A percentile compares a stretch with the other conserved stretches of the same genome.
Conservation (phyloP, 2,113 vertebrate genomes). For the Prolemur simus region DNA sequence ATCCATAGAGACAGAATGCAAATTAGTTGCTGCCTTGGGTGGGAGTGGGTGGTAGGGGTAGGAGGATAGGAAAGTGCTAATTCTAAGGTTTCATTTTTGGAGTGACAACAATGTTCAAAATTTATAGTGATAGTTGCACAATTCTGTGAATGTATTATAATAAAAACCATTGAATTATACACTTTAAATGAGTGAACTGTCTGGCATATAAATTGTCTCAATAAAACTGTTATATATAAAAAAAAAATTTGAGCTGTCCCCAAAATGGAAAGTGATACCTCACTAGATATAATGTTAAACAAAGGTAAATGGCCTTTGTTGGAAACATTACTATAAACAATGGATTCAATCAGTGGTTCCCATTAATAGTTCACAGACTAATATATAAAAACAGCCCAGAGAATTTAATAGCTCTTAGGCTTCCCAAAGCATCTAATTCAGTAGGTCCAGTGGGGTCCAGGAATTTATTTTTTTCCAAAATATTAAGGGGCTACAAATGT, state of each 20-base stretch:
- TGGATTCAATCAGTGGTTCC: neutral
- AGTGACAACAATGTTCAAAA: neutral
- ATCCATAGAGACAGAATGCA: neutral
- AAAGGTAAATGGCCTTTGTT: conserved; percentile 8
- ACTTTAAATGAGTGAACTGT: neutral
- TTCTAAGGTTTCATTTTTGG: neutral
- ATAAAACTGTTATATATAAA: neutral
- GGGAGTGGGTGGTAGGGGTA: too few species aligned
- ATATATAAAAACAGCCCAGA: neutral
- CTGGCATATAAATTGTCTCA: conserved; percentile 11
- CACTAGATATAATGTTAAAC: neutral
- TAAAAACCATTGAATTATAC: conserved; percentile 4
- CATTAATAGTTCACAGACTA: neutral
- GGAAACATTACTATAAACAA: neutral
- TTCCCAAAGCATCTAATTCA: neutral
- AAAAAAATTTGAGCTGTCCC: neutral
- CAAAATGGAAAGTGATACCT: conserved; percentile 28
- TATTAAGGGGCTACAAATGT: too few species aligned
- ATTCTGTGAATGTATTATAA: neutral
- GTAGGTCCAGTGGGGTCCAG: neutral
- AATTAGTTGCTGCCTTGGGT: neutral
- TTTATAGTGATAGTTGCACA: neutral
- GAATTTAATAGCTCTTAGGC: neutral
- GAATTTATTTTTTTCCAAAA: neutral
- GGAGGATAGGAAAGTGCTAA: neutral